Conservation (phyloP, 1,140 invertebrate genomes). For the Aphidius gifuensis region DNA sequence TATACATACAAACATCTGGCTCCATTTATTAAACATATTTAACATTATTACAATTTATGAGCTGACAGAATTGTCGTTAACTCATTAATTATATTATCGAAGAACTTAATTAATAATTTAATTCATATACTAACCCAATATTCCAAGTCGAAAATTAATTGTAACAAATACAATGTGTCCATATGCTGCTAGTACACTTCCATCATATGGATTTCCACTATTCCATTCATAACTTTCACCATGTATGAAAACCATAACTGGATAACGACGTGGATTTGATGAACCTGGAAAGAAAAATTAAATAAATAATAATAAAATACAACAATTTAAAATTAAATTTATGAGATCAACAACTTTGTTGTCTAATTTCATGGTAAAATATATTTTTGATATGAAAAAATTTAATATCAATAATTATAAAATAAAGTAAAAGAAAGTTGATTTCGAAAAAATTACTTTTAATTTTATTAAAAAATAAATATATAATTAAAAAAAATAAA, state of each 20-base stretch:
- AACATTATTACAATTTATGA: no score
- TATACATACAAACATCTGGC: conserved; percentile 1
- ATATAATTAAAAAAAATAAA: no score
- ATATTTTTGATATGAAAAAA: no score
- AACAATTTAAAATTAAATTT: conserved; percentile 6
- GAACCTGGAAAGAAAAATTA: conserved; percentile 51
- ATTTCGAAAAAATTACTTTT: no score
- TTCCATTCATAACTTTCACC: conserved; percentile 92
- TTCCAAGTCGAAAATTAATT: conserved; percentile 88
- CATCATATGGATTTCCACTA: conserved; percentile 89
- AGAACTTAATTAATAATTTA: neutral
- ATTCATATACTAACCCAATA: conserved; percentile 69
- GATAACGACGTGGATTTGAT: conserved; percentile 56
- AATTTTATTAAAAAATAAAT: no score
- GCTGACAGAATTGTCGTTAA: no score
- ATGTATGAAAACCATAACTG: conserved; percentile 87
- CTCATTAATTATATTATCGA: no score
- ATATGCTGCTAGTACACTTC: conserved; percentile 80
- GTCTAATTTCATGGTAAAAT: no score
- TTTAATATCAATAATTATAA: no score
- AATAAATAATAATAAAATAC: conserved; percentile 6
- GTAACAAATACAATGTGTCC: conserved; percentile 90
- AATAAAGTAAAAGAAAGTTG: no score
- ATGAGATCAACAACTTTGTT: neutral
- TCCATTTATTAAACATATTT: neutral